Evolutionary conservation across 2,113 vertebrate genomes (phyloP).

Genomic region (Cathartes aura): DNA sequence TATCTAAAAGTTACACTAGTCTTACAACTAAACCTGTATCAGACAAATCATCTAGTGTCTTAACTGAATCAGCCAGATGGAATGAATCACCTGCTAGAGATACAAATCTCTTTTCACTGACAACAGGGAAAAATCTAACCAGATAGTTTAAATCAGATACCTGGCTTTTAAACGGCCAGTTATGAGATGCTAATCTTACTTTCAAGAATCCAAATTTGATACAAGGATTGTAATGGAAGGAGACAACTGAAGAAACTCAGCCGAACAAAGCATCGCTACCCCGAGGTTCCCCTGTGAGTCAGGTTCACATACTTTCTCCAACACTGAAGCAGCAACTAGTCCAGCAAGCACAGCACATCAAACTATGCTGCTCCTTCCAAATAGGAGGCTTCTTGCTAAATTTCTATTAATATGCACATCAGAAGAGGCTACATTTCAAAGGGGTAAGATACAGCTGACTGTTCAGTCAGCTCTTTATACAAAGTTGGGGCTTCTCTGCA

Average conservation of each 20-base stretch:
- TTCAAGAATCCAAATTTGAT: neutral
- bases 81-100: neutral
- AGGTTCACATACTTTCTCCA: neutral
- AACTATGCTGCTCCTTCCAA: neutral
- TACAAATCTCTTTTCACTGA: neutral
- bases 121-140: neutral
- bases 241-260: neutral
- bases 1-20: neutral
- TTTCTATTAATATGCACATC: neutral
- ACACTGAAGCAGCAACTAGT: neutral
- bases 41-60: neutral
- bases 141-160: neutral
- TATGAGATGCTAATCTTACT: neutral
- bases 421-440: neutral
- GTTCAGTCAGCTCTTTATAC: neutral
- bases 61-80: neutral
- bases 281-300: rapidly evolving
- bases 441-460: neutral
- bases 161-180: neutral
- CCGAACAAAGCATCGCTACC: neutral
- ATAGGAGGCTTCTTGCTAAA: neutral
- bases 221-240: neutral
- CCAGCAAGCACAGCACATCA: neutral
- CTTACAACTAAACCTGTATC: neutral
- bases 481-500: neutral